Conservation (phyloP, 2,797 vertebrate species). For the Siniperca obscura region DNA sequence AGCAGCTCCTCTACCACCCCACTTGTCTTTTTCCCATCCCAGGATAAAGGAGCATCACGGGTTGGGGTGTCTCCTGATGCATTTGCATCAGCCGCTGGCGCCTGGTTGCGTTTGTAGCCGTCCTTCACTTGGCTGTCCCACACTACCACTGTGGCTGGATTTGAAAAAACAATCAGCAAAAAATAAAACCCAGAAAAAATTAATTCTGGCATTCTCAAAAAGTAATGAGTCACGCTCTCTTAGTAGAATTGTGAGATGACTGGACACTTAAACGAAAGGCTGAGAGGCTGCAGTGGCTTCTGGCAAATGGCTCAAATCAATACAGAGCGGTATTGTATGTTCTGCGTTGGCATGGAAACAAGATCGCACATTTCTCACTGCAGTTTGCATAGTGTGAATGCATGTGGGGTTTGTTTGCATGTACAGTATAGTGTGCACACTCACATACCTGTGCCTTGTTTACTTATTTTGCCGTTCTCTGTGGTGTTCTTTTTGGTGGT, state of each 20-base stretch:
- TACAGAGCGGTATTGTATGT: neutral
- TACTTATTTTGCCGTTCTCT: constrained; percentile 49
- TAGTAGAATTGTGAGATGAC: neutral
- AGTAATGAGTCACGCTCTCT: neutral
- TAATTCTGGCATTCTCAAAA: constrained; percentile 14
- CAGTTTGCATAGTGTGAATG: neutral
- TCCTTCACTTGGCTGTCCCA: constrained; percentile 83
- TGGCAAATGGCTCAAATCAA: constrained; percentile 1
- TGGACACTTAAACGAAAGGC: constrained; percentile 12
- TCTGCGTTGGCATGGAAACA: constrained; percentile 38
- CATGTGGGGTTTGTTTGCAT: neutral
- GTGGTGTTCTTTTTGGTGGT: constrained; percentile 33
- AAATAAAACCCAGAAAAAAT: neutral
- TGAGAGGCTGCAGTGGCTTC: constrained; percentile 17
- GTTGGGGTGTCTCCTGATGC: neutral
- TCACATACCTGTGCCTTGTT: constrained; percentile 70
- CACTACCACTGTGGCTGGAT: constrained; percentile 53
- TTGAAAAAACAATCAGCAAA: neutral
- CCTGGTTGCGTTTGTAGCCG: constrained; percentile 66
- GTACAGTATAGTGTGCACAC: neutral
- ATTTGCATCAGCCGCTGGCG: constrained; percentile 31
- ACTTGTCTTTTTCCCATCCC: constrained; percentile 72
- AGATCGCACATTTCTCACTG: neutral
- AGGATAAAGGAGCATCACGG: constrained; percentile 35
- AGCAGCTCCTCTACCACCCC: constrained; percentile 90